Percentiles rank a stretch among this genome's conserved stretches.
Conservation (phyloP, 2,888 invertebrate genomes). For the Oscheius sp. region DNA sequence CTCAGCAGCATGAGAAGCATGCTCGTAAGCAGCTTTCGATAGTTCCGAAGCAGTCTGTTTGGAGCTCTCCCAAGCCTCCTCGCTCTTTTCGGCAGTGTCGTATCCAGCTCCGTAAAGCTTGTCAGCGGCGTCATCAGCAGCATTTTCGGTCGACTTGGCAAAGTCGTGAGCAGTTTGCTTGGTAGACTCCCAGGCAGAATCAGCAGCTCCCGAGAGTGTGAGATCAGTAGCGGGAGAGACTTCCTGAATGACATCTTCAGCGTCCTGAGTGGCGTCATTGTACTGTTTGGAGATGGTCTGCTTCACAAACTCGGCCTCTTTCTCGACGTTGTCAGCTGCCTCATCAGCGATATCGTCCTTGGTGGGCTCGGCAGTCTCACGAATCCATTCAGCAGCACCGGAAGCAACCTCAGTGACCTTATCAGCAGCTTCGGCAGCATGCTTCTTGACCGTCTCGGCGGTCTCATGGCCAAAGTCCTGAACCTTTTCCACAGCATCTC, state of each 20-base stretch:
- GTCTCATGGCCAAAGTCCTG: neutral
- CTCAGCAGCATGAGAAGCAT: neutral
- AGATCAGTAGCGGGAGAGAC: neutral
- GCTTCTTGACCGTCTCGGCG: neutral
- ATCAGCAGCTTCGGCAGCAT: slow-evolving; percentile 1
- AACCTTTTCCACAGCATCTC: slow-evolving; percentile 2
- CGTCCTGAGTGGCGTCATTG: neutral
- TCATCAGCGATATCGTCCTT: neutral
- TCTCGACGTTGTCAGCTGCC: neutral
- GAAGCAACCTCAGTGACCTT: slow-evolving; percentile 9
- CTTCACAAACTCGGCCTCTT: neutral
- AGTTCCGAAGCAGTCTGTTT: neutral
- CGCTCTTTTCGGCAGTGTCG: neutral
- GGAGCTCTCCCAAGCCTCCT: neutral
- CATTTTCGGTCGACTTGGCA: slow-evolving; percentile 3
- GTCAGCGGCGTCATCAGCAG: neutral
- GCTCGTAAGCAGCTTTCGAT: neutral
- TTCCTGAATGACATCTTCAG: neutral
- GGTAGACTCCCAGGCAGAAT: too few species aligned
- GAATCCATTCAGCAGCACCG: neutral
- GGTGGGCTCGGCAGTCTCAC: neutral
- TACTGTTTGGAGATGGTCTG: neutral
- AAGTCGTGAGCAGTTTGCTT: neutral
- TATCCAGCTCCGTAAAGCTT: neutral
- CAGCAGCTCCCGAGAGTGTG: too few species aligned